Percentiles rank a stretch among this genome's conserved stretches.
phyloP scores from a whole-genome alignment of 2,113 vertebrate species.

The Atrichornis clamosus region DNA sequence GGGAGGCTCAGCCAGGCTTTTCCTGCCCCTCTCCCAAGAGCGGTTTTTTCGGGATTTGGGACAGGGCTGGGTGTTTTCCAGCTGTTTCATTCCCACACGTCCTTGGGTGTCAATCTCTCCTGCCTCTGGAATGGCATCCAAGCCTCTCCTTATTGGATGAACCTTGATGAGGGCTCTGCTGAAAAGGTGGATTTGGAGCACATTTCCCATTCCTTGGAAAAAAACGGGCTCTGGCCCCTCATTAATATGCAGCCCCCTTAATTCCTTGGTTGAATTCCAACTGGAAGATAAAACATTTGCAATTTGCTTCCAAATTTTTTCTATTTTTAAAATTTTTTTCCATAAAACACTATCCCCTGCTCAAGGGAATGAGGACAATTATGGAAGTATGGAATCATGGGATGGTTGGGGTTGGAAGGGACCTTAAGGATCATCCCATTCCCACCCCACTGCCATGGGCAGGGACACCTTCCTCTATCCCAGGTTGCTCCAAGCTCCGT shows the following conservation, averaged over 20 bases:
- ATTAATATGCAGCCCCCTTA: not conserved
- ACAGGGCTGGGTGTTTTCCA: not conserved
- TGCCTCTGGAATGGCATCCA: not conserved
- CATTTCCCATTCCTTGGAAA: not conserved
- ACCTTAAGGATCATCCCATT: not conserved
- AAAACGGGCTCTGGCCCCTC: not conserved
- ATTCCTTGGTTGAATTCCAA: constrained; percentile 22
- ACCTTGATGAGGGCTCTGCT: constrained; percentile 16
- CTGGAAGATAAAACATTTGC: constrained; percentile 5
- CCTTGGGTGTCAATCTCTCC: not conserved
- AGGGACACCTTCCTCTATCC: not conserved
- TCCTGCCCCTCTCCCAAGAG: not conserved
- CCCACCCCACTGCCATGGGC: not conserved
- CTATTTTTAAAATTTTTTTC: too few relatives aligned
- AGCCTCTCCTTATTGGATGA: not conserved
- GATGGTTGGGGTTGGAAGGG: not conserved
- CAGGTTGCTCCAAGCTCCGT: not conserved
- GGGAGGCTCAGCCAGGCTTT: not conserved
- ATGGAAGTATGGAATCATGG: not conserved
- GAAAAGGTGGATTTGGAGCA: not conserved
- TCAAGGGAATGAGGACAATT: too few relatives aligned
- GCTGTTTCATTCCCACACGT: not conserved
- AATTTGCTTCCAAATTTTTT: not conserved
- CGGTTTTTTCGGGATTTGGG: not conserved
- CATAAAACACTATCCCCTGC: too few relatives aligned